These are phyloP conservation scores for Lepidostoma basale DNA, from an alignment of 1,140 invertebrate species.

Conservation along the genomic window DNA sequence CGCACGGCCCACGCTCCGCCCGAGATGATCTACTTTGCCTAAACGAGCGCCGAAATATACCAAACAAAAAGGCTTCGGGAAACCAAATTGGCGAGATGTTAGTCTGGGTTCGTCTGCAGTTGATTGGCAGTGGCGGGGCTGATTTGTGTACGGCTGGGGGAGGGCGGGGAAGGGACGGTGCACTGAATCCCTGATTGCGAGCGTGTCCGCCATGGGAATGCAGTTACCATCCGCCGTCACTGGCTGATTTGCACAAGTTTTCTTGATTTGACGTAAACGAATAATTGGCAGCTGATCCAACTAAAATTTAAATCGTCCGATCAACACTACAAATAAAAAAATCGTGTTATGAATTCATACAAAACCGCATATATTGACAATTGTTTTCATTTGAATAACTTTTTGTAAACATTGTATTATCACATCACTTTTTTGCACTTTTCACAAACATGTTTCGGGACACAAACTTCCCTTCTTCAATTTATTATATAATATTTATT, in stretches of 20 bases:
- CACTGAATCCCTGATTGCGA: constrained; percentile 40
- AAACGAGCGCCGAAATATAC: constrained; percentile 28
- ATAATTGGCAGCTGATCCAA: neutral
- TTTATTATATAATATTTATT: no score
- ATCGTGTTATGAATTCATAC: no score
- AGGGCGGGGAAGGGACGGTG: constrained; percentile 23
- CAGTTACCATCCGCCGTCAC: neutral
- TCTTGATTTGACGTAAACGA: constrained; percentile 5
- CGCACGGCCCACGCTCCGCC: neutral
- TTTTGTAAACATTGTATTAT: no score
- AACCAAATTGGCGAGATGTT: constrained; percentile 29
- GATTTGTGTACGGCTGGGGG: constrained; percentile 21
- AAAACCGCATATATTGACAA: no score
- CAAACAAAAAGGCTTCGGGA: constrained; percentile 26
- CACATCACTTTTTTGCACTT: no score
- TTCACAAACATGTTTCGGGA: no score
- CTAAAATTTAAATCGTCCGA: neutral
- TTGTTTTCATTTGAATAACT: no score
- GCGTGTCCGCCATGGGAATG: constrained; percentile 39
- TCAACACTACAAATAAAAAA: no score
- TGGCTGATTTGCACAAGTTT: no score
- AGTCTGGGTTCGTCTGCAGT: constrained; percentile 31
- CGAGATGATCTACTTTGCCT: constrained; percentile 21
- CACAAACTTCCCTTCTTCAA: no score
- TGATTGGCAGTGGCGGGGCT: constrained; percentile 34